Evolutionary conservation across 2,113 vertebrate genomes (phyloP).

Genomic region (Sebastes fasciatus): DNA sequence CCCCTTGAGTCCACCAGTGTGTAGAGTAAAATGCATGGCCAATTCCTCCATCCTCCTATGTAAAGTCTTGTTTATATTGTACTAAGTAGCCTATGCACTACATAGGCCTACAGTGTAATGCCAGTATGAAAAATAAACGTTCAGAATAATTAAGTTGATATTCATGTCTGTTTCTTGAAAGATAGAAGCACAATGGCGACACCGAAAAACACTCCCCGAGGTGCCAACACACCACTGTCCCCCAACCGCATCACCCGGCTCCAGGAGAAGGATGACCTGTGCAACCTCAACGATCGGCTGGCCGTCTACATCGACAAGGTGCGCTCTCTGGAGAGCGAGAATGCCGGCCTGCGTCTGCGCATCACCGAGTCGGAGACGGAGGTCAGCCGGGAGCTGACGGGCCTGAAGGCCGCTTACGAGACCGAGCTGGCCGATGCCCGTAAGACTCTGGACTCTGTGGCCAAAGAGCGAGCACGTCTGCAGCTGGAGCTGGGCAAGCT

Average conservation of each 20-base stretch:
- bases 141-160: neutral
- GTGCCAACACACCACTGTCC: constrained; percentile 82
- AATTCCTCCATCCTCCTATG: neutral
- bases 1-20: too few relatives aligned
- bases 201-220: constrained; percentile 87
- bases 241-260: constrained; percentile 96
- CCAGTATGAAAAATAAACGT: neutral
- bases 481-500: constrained; percentile 96
- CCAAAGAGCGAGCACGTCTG: constrained; percentile 94
- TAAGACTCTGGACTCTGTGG: constrained; percentile 97
- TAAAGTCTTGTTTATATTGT: neutral
- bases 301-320: constrained; percentile 97
- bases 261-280: constrained; percentile 97
- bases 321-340: constrained; percentile 94
- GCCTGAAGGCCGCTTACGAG: constrained; percentile 96
- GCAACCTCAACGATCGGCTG: constrained; percentile 96
- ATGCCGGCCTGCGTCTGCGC: constrained; percentile 92
- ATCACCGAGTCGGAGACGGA: constrained; percentile 98
- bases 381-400: constrained; percentile 92
- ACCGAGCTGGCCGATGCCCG: constrained; percentile 95
- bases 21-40: neutral
- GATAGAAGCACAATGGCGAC: constrained; percentile 86
- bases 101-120: too few relatives aligned
- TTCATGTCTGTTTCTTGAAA: neutral
- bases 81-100: neutral